Conservation (phyloP, 2,113 vertebrate genomes). For the Chaetorhynchus papuensis region DNA sequence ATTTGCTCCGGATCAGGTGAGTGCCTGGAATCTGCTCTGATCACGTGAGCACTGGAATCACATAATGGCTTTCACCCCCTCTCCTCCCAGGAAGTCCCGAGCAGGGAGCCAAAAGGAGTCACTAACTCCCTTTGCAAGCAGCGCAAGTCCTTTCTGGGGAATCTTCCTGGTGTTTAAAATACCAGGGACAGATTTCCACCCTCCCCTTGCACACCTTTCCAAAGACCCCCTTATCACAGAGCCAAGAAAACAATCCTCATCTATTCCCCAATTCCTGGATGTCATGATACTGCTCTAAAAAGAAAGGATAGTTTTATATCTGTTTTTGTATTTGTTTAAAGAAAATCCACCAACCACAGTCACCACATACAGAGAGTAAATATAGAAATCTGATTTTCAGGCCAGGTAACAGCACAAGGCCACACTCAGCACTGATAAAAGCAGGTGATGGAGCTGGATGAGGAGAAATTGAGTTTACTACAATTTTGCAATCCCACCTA, state of each 20-base stretch:
- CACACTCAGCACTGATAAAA: too few relatives aligned
- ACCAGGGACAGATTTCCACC: background rate
- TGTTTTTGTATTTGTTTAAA: background rate
- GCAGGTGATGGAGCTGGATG: background rate
- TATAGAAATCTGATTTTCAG: background rate
- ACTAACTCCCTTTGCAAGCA: background rate
- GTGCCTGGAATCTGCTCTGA: background rate
- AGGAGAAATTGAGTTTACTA: background rate
- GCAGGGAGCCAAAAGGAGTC: background rate
- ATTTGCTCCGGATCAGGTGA: too few relatives aligned
- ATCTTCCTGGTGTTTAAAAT: background rate
- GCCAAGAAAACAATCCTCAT: background rate
- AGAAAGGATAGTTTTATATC: background rate
- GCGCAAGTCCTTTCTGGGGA: background rate
- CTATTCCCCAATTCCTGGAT: background rate
- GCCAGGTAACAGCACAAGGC: background rate
- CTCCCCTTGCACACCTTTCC: background rate
- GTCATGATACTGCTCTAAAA: background rate
- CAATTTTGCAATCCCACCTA: background rate
- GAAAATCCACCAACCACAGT: background rate
- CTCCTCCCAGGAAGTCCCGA: rapidly evolving
- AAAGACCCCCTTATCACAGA: background rate
- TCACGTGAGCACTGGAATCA: background rate
- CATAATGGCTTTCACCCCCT: background rate
- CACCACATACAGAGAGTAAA: background rate